Evolutionary conservation across 53 echinoderm and acorn worm genomes (phyloP).

Genomic region (Astropecten irregularis): DNA sequence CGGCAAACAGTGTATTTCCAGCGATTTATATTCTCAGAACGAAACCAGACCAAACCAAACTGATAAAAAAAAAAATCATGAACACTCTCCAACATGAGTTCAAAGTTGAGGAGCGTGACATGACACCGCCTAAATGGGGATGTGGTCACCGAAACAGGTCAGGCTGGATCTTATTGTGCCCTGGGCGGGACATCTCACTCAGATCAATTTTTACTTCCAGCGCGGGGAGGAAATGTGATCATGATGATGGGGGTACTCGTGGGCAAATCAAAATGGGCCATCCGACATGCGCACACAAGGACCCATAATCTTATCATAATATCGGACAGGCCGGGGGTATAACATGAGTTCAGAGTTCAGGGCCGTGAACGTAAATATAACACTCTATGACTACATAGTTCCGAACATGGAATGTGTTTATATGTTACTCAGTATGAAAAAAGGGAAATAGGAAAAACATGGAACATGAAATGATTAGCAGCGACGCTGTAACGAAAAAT

Average conservation of each 20-base stretch:
- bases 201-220: slow-evolving; percentile 11
- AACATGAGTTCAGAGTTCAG: slow-evolving; percentile 35
- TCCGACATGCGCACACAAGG: slow-evolving; percentile 1
- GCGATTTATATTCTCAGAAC: too few relatives aligned
- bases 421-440: too few relatives aligned
- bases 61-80: too few relatives aligned
- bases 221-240: slow-evolving; percentile 8
- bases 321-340: slow-evolving; percentile 11
- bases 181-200: slow-evolving; percentile 28
- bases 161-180: slow-evolving; percentile 12
- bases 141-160: slow-evolving; percentile 43
- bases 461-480: too few relatives aligned
- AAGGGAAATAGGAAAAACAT: too few relatives aligned
- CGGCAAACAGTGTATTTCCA: too few relatives aligned
- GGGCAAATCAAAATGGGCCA: slow-evolving; percentile 39
- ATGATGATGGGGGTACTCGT: not conserved
- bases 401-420: too few relatives aligned
- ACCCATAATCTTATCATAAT: not conserved
- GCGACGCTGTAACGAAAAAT: too few relatives aligned
- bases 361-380: too few relatives aligned
- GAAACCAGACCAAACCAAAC: too few relatives aligned
- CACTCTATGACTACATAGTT: too few relatives aligned
- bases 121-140: not conserved
- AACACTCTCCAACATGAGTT: slow-evolving; percentile 48
- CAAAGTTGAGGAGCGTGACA: not conserved